A percentile compares a stretch with the other conserved stretches of the same genome.
Evolutionary conservation across 1,140 invertebrate species (phyloP).

Genomic region (Drosophila arizonae): DNA sequence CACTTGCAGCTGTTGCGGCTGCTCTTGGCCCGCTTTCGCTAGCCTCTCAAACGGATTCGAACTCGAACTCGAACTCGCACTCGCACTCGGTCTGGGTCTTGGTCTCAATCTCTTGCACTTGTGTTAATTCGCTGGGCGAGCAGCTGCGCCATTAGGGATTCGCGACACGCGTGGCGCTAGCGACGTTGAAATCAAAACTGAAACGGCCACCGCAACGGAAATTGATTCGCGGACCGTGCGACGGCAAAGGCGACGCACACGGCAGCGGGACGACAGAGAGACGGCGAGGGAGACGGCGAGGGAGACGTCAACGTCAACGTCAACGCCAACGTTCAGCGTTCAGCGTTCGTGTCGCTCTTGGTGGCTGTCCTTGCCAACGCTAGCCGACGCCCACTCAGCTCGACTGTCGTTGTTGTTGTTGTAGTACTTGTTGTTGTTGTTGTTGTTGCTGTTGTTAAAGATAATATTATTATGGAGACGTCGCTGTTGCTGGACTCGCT

Average conservation of each 20-base stretch:
- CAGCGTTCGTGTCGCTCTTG: constrained; percentile 38
- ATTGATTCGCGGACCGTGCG: constrained; percentile 67
- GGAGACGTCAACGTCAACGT: constrained; percentile 47
- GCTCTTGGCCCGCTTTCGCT: constrained; percentile 1
- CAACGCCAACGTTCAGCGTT: constrained; percentile 35
- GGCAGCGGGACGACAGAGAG: constrained; percentile 27
- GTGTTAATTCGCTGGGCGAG: constrained; percentile 46
- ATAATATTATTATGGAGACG: constrained; percentile 49
- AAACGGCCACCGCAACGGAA: constrained; percentile 79
- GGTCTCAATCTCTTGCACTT: constrained; percentile 27
- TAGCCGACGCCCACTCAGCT: constrained; percentile 59
- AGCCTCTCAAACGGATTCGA: constrained; percentile 4
- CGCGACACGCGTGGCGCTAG: constrained; percentile 73
- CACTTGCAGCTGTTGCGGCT: constrained; percentile 23
- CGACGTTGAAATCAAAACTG: constrained; percentile 79
- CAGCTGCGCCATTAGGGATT: constrained; percentile 70
- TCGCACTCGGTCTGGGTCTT: background rate
- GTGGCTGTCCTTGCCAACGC: constrained; percentile 68
- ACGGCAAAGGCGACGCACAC: constrained; percentile 35
- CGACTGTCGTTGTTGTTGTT: constrained; percentile 5
- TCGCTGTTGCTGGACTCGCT: constrained; percentile 43
- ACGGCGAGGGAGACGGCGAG: constrained; percentile 10
- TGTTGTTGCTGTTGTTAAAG: constrained; percentile 43
- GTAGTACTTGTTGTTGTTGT: constrained; percentile 23
- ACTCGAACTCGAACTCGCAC: constrained; percentile 4